These are phyloP conservation scores for Petroica traversi DNA, from an alignment of 2,113 vertebrate species.

Conservation along the genomic window DNA sequence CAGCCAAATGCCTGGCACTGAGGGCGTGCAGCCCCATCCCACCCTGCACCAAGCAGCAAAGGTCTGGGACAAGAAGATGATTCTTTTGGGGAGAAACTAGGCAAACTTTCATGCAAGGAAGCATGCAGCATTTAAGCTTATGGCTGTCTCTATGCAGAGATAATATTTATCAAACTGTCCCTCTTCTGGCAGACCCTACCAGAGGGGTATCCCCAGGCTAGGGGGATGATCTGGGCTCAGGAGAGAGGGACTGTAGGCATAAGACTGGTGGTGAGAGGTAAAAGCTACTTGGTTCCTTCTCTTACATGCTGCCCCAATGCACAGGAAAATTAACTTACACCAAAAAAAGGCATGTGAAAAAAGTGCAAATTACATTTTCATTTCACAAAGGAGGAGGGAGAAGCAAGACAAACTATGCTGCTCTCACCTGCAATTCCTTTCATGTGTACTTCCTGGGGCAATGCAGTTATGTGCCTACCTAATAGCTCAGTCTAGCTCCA, in stretches of 20 bases:
- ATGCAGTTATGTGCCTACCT: not conserved
- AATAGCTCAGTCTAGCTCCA: not conserved
- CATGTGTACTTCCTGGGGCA: not conserved
- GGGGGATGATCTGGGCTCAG: fast-evolving
- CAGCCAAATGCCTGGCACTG: fast-evolving
- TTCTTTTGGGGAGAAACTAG: not conserved
- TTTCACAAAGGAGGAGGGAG: not conserved
- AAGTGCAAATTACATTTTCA: not conserved
- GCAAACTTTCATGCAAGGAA: not conserved
- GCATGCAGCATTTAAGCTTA: not conserved
- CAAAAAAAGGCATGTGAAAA: not conserved
- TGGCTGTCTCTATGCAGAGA: fast-evolving
- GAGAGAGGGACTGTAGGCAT: not conserved
- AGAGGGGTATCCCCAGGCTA: not conserved
- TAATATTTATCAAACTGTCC: not conserved
- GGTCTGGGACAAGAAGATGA: not conserved
- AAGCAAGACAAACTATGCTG: not conserved
- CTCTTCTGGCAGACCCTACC: not conserved
- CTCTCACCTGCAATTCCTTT: not conserved
- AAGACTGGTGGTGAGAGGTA: not conserved
- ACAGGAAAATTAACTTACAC: not conserved
- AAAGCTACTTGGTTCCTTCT: not conserved
- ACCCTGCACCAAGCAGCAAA: not conserved
- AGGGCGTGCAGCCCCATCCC: not conserved
- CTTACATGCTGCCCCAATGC: not conserved